Conservation (phyloP, 2,888 invertebrate species). For the Crepidodera aurea region DNA sequence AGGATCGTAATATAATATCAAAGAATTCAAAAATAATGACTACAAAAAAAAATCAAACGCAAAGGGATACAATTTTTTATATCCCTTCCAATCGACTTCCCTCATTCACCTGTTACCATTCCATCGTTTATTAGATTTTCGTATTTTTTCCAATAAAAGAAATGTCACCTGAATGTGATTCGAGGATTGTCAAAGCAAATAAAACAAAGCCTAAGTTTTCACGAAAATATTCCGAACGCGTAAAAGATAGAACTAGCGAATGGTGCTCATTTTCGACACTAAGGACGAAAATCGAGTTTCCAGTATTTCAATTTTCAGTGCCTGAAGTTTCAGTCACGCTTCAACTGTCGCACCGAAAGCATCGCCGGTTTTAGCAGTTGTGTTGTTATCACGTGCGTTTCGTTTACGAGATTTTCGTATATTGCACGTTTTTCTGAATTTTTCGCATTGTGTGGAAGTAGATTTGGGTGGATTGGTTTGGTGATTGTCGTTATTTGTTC, state of each 20-base stretch:
- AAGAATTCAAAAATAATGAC: no score
- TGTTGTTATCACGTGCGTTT: constrained; percentile 27
- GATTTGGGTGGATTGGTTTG: not conserved
- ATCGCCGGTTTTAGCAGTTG: constrained; percentile 3
- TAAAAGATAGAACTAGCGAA: not conserved
- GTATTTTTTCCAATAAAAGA: not conserved
- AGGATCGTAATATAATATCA: no score
- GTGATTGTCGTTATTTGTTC: not conserved
- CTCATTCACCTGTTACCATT: not conserved
- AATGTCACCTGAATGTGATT: not conserved
- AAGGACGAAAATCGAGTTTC: constrained; percentile 17
- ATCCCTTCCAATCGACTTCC: not conserved
- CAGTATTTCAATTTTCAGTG: constrained; percentile 21
- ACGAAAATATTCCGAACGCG: constrained; percentile 7
- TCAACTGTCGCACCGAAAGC: constrained; percentile 12
- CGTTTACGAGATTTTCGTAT: constrained; percentile 4
- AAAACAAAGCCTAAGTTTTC: not conserved
- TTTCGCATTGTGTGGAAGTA: not conserved
- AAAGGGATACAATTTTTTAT: no score
- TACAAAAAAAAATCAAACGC: no score
- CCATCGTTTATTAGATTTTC: not conserved
- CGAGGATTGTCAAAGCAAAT: not conserved
- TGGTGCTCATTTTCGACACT: not conserved
- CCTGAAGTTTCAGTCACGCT: constrained; percentile 23
- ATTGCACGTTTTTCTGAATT: not conserved